Percentiles rank a stretch among this genome's conserved stretches.
Conservation (phyloP, 2,113 vertebrate species). For the Megalops atlanticus region DNA sequence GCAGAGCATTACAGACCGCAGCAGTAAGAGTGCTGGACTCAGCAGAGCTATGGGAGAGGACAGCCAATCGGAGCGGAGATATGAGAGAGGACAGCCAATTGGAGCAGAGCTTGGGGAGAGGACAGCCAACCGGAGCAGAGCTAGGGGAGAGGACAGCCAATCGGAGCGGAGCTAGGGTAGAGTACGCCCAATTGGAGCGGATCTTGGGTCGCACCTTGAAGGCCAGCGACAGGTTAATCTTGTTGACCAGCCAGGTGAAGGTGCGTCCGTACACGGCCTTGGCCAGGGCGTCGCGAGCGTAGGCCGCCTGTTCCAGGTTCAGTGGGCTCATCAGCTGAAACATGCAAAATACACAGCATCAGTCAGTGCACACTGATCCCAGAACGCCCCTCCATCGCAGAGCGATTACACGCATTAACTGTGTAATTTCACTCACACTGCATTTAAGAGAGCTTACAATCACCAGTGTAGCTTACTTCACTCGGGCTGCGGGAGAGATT, state of each 20-base stretch:
- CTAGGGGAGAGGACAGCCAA: neutral
- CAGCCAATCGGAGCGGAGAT: neutral
- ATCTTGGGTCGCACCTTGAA: slow-evolving; percentile 75
- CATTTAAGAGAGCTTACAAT: neutral
- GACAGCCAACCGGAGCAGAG: neutral
- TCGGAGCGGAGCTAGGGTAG: neutral
- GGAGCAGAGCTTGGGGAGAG: neutral
- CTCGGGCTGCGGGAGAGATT: neutral
- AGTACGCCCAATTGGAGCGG: neutral
- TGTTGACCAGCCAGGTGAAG: slow-evolving; percentile 92
- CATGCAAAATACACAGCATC: neutral
- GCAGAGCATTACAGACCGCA: too few relatives aligned
- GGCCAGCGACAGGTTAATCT: slow-evolving; percentile 90
- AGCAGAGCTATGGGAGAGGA: neutral
- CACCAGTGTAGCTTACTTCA: neutral
- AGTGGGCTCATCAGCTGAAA: slow-evolving; percentile 88
- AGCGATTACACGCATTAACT: too few relatives aligned
- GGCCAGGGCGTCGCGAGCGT: slow-evolving; percentile 85
- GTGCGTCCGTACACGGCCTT: slow-evolving; percentile 90
- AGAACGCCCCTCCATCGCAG: too few relatives aligned
- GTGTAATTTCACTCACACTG: neutral
- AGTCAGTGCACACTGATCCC: neutral
- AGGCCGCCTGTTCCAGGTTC: slow-evolving; percentile 89
- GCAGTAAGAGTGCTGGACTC: neutral
- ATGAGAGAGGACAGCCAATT: neutral